Evolutionary conservation across 1,140 invertebrate genomes (phyloP).

Genomic region (Plectrocnemia conspersa): DNA sequence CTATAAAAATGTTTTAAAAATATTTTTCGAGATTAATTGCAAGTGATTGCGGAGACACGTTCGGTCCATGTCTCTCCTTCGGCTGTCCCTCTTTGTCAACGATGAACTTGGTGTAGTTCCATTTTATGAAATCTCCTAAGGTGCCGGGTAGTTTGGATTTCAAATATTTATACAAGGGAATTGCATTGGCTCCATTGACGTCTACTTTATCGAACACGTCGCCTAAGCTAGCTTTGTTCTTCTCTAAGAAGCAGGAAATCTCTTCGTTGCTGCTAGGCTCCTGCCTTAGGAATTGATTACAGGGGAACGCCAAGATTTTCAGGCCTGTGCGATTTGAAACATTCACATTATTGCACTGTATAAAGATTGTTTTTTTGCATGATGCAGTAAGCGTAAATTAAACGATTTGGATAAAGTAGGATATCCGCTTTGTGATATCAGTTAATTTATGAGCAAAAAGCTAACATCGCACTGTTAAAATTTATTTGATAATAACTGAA

Average conservation of each 20-base stretch:
- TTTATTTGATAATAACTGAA: no score
- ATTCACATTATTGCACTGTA: no score
- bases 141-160: conserved; percentile 77
- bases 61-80: conserved; percentile 77
- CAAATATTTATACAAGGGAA: conserved; percentile 84
- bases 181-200: conserved; percentile 82
- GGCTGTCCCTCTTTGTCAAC: conserved; percentile 83
- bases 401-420: no score
- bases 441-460: no score
- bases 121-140: conserved; percentile 78
- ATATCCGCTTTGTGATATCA: no score
- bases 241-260: conserved; percentile 71
- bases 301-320: conserved; percentile 84
- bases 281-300: conserved; percentile 85
- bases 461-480: no score
- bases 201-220: conserved; percentile 71
- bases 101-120: conserved; percentile 97
- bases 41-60: conserved; percentile 65
- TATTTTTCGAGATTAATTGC: conserved; percentile 64
- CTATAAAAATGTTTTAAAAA: conserved; percentile 44
- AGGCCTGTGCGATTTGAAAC: no score
- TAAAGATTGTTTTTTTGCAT: no score
- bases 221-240: conserved; percentile 76
- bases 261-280: conserved; percentile 72
- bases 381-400: no score